A percentile compares a stretch with the other conserved stretches of the same genome.
phyloP scores from a whole-genome alignment of 2,797 vertebrate species.

The Amblyopsis hoosieri region DNA sequence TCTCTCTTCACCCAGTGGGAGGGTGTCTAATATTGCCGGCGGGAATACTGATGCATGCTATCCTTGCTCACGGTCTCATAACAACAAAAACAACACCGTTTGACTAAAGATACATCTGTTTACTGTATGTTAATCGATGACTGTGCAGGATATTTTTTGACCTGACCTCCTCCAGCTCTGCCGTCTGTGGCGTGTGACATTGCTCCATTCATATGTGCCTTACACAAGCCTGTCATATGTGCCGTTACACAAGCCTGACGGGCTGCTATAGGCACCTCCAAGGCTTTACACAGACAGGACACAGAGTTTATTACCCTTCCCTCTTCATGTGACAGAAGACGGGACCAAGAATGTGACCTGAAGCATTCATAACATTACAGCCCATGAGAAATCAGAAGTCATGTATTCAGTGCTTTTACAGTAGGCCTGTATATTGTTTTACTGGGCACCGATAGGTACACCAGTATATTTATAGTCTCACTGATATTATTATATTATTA shows the following conservation, averaged over 20 bases:
- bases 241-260: conserved; percentile 48
- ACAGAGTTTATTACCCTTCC: conserved; percentile 20
- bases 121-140: conserved; percentile 58
- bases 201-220: conserved; percentile 27
- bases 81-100: conserved; percentile 49
- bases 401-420: too few relatives aligned
- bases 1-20: conserved; percentile 57
- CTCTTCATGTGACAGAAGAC: conserved; percentile 19
- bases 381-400: too few relatives aligned
- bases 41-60: conserved; percentile 62
- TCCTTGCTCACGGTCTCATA: conserved; percentile 43
- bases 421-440: too few relatives aligned
- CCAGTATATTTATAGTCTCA: too few relatives aligned
- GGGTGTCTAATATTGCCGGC: conserved; percentile 60
- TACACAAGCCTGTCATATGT: conserved; percentile 40
- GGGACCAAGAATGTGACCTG: too few relatives aligned
- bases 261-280: conserved; percentile 39
- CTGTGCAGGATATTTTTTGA: conserved; percentile 33
- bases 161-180: conserved; percentile 26
- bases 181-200: conserved; percentile 29
- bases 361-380: too few relatives aligned
- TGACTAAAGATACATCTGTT: conserved; percentile 61
- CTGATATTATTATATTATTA: too few relatives aligned
- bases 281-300: conserved; percentile 27
- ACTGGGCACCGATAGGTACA: too few relatives aligned